phyloP scores from a whole-genome alignment of 2,888 invertebrate species.

The Seira ritae region DNA sequence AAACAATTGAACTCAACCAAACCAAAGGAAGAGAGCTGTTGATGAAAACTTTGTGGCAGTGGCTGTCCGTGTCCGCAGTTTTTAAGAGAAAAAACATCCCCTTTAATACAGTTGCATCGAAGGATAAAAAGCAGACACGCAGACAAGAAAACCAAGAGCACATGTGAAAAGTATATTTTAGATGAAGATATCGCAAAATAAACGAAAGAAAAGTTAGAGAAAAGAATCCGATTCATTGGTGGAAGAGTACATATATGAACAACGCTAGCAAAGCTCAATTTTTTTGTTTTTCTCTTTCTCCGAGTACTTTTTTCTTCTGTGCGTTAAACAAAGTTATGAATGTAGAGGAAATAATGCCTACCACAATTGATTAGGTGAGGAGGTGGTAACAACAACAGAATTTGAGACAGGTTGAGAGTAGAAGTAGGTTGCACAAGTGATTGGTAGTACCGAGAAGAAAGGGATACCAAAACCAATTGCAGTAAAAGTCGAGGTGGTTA shows the following conservation, averaged over 20 bases:
- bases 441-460: slow-evolving; percentile 51
- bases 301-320: too few relatives aligned
- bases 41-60: neutral
- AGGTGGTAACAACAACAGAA: slow-evolving; percentile 66
- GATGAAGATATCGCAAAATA: too few relatives aligned
- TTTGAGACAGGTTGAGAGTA: slow-evolving; percentile 62
- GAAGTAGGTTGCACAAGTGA: slow-evolving; percentile 46
- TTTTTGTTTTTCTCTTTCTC: too few relatives aligned
- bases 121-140: too few relatives aligned
- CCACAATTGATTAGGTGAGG: slow-evolving; percentile 68
- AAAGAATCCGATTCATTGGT: too few relatives aligned
- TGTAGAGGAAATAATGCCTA: slow-evolving; percentile 65
- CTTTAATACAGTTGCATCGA: too few relatives aligned
- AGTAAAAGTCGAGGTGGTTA: slow-evolving; percentile 64
- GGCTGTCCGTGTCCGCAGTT: slow-evolving; percentile 29
- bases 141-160: too few relatives aligned
- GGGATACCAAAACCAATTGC: slow-evolving; percentile 64
- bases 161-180: too few relatives aligned
- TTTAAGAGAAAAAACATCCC: neutral
- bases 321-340: neutral
- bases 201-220: too few relatives aligned
- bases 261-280: too few relatives aligned
- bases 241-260: too few relatives aligned
- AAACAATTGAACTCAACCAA: neutral
- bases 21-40: slow-evolving; percentile 16